Conservation (phyloP, 2,797 vertebrate species). For the Synaphobranchus kaupii region DNA sequence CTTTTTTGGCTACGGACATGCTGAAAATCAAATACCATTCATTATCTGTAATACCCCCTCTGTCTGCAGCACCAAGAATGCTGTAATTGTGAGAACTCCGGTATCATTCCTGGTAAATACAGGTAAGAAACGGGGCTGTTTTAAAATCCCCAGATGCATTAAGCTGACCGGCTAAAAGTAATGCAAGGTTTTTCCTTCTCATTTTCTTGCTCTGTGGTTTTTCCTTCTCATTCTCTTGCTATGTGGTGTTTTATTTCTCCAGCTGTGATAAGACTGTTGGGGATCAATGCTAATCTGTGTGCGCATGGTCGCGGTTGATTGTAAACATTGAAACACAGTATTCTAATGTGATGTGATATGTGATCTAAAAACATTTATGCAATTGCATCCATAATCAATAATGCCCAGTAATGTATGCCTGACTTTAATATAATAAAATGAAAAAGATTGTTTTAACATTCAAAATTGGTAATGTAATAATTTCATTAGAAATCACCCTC, state of each 20-base stretch:
- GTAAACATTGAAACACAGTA: not conserved
- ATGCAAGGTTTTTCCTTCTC: not conserved
- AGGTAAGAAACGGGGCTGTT: not conserved
- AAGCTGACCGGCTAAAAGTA: not conserved
- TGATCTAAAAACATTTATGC: not conserved
- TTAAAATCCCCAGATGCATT: not conserved
- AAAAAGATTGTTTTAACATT: not conserved
- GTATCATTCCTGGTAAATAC: not conserved
- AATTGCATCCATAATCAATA: not conserved
- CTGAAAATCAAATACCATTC: slow-evolving; percentile 18
- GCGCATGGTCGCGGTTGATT: not conserved
- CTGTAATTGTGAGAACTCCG: not conserved
- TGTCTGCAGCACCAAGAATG: not conserved
- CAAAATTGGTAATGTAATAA: not conserved
- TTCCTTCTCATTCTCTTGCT: slow-evolving; percentile 5
- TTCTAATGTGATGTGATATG: not conserved
- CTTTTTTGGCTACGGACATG: not conserved
- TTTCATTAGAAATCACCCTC: too few species aligned
- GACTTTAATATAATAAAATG: not conserved
- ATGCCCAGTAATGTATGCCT: not conserved
- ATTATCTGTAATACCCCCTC: not conserved
- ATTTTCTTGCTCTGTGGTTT: not conserved
- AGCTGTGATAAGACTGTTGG: not conserved
- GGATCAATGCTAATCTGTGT: slow-evolving; percentile 16
- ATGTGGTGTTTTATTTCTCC: not conserved